Conservation (phyloP, 2,888 invertebrate genomes). For the Kuschelorhynchus macadamiae region DNA sequence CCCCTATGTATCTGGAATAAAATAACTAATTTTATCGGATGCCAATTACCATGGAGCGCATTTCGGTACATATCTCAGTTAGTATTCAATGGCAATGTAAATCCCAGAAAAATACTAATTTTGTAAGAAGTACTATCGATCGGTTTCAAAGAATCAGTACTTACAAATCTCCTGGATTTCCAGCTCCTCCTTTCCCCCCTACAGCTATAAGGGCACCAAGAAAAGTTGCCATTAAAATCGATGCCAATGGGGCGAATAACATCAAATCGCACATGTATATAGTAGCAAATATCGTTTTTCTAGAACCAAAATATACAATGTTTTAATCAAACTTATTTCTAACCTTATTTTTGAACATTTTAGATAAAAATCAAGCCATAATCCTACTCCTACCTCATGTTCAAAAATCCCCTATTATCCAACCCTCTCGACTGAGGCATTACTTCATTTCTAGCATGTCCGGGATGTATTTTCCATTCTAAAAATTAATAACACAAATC, state of each 20-base stretch:
- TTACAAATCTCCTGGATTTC: slow-evolving; percentile 46
- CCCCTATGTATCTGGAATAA: too few relatives aligned
- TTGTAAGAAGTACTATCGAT: too few relatives aligned
- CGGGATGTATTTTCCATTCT: not conserved
- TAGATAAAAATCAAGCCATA: too few relatives aligned
- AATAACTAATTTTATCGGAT: too few relatives aligned
- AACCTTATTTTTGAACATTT: not conserved
- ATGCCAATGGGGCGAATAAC: slow-evolving; percentile 44
- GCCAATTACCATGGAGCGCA: too few relatives aligned
- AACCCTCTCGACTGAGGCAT: not conserved
- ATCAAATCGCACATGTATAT: slow-evolving; percentile 45
- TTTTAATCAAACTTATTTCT: not conserved
- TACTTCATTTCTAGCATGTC: not conserved
- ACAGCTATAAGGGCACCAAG: slow-evolving; percentile 32
- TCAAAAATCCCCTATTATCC: slow-evolving; percentile 35
- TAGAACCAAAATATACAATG: too few relatives aligned
- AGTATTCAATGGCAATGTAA: too few relatives aligned
- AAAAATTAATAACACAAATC: too few relatives aligned
- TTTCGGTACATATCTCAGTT: too few relatives aligned
- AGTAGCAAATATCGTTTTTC: slow-evolving; percentile 41
- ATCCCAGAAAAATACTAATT: too few relatives aligned
- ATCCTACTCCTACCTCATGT: slow-evolving; percentile 40
- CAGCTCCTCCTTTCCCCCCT: slow-evolving; percentile 43
- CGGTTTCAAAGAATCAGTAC: too few relatives aligned
- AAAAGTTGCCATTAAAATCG: slow-evolving; percentile 32